These are phyloP conservation scores for Leptobrachium ailaonicum DNA, from an alignment of 2,113 vertebrate genomes.

Conservation along the genomic window DNA sequence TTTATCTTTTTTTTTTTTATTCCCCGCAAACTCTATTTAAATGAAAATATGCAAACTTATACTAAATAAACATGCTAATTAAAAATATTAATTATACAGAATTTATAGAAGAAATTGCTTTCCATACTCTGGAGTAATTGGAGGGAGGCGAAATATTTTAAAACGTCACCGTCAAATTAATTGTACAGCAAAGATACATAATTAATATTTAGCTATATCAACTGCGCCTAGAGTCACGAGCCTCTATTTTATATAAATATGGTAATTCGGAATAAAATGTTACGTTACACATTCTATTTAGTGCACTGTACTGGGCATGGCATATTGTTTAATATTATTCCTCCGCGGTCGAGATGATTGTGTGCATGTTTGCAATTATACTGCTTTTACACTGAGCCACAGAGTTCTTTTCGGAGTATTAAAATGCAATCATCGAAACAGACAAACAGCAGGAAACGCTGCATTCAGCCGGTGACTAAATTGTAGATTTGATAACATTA, in stretches of 20 bases:
- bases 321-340: constrained; percentile 1
- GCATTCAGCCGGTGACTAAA: no score
- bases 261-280: neutral
- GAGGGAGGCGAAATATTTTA: neutral
- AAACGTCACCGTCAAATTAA: neutral
- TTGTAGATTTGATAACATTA: no score
- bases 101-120: neutral
- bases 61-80: neutral
- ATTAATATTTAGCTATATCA: constrained; percentile 16
- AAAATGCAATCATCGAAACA: neutral
- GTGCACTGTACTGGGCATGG: neutral
- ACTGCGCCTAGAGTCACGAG: neutral
- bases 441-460: neutral
- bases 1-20: no score
- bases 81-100: constrained; percentile 1
- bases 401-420: neutral
- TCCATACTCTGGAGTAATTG: neutral
- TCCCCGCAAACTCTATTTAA: no score
- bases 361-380: neutral
- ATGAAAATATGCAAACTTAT: neutral
- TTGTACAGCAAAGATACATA: neutral
- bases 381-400: neutral
- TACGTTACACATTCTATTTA: neutral
- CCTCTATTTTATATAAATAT: neutral
- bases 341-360: neutral